Conservation (phyloP, 92 coral and sea anemone genomes). For the Siderastrea radians region DNA sequence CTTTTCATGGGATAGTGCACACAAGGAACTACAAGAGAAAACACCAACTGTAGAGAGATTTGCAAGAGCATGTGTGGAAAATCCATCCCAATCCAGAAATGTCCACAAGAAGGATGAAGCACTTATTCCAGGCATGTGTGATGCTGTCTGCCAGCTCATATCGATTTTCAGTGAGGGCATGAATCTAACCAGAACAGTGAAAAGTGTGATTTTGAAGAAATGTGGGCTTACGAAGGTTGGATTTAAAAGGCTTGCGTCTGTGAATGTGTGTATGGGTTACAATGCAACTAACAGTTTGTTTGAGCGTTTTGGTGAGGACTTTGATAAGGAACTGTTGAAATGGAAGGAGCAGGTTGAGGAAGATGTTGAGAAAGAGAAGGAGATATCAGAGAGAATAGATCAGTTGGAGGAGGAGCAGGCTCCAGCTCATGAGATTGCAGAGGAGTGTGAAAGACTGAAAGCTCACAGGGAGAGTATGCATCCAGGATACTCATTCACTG, state of each 20-base stretch:
- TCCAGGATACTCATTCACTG: conserved; percentile 67
- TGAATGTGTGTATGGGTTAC: conserved; percentile 54
- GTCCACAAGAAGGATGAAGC: conserved; percentile 43
- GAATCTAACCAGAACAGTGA: conserved; percentile 13
- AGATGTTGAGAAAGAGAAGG: too few relatives aligned
- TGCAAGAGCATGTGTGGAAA: conserved; percentile 36
- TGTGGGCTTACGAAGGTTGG: conserved; percentile 35
- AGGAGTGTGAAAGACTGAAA: background rate
- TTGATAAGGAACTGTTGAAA: conserved; percentile 21
- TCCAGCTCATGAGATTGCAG: background rate
- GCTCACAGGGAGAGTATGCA: conserved; percentile 47
- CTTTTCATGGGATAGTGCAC: conserved; percentile 23
- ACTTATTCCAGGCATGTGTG: conserved; percentile 28
- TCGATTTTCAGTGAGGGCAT: conserved; percentile 31
- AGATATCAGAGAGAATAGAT: too few relatives aligned
- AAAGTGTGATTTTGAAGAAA: conserved; percentile 33
- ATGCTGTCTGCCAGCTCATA: conserved; percentile 39
- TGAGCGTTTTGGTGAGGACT: conserved; percentile 27
- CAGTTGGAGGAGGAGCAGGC: too few relatives aligned
- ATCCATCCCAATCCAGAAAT: conserved; percentile 70
- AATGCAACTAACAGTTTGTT: conserved; percentile 23
- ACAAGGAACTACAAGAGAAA: conserved; percentile 46
- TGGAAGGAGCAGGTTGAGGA: background rate
- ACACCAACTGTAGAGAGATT: conserved; percentile 11
- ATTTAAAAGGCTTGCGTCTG: conserved; percentile 13